These are phyloP conservation scores for Ptychoptera albimana DNA, from an alignment of 2,888 invertebrate species.

Conservation along the genomic window DNA sequence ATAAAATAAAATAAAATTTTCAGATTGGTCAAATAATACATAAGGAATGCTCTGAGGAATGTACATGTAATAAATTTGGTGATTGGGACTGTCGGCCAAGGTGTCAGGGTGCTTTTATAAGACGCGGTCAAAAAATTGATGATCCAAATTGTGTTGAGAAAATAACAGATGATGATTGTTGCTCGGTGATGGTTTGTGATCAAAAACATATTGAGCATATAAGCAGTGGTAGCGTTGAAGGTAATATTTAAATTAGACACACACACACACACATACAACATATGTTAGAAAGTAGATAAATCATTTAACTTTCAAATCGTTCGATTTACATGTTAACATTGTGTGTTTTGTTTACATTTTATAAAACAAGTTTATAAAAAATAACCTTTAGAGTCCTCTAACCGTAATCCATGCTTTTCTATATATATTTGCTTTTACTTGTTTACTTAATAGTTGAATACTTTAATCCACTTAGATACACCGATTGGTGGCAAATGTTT, in stretches of 20 bases:
- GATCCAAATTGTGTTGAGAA: slow-evolving; percentile 61
- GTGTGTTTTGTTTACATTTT: too few species aligned
- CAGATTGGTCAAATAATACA: slow-evolving; percentile 54
- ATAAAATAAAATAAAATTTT: slow-evolving; percentile 5
- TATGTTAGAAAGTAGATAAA: too few species aligned
- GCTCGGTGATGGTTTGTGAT: slow-evolving; percentile 52
- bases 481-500: too few species aligned
- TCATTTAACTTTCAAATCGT: too few species aligned
- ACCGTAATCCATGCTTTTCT: too few species aligned
- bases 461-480: too few species aligned
- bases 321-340: too few species aligned
- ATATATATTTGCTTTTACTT: too few species aligned
- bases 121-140: slow-evolving; percentile 45
- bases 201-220: slow-evolving; percentile 31
- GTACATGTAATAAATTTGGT: slow-evolving; percentile 52
- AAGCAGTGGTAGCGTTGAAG: slow-evolving; percentile 21
- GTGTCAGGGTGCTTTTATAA: slow-evolving; percentile 52
- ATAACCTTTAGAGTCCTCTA: too few species aligned
- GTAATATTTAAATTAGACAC: slow-evolving; percentile 7
- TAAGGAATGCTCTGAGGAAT: slow-evolving; percentile 60
- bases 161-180: slow-evolving; percentile 52
- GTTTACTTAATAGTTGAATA: too few species aligned
- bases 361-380: too few species aligned
- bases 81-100: slow-evolving; percentile 55
- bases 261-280: too few species aligned